Percentiles rank a stretch among this genome's conserved stretches.
Evolutionary conservation across 2,888 invertebrate species (phyloP).

Genomic region (Prosopocoilus inquinatus): DNA sequence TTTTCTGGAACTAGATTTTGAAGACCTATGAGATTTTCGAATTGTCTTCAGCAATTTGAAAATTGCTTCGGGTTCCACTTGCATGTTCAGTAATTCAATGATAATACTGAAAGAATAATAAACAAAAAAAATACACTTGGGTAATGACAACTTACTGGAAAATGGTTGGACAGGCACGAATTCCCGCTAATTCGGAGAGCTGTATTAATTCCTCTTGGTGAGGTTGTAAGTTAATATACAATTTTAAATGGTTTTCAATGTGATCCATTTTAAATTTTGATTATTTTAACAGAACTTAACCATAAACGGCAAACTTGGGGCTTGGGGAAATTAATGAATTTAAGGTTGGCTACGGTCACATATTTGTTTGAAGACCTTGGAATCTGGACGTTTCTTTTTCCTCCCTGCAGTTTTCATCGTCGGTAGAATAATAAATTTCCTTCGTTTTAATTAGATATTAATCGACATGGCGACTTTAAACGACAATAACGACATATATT

Average conservation of each 20-base stretch:
- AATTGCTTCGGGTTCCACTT: constrained; percentile 33
- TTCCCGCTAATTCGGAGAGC: constrained; percentile 35
- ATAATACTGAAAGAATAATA: constrained; percentile 30
- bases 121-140: neutral
- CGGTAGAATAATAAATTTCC: neutral
- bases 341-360: constrained; percentile 15
- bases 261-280: constrained; percentile 14
- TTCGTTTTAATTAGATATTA: neutral
- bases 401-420: constrained; percentile 3
- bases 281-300: neutral
- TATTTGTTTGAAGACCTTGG: constrained; percentile 18
- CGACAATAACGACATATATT: constrained; percentile 44
- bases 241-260: constrained; percentile 9
- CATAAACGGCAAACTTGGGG: neutral
- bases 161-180: constrained; percentile 31
- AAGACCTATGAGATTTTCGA: constrained; percentile 20
- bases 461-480: constrained; percentile 40
- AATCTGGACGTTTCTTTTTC: constrained; percentile 6
- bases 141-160: constrained; percentile 28
- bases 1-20: constrained; percentile 8
- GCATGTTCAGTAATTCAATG: constrained; percentile 35
- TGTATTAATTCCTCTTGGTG: constrained; percentile 35
- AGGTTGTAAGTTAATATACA: constrained; percentile 26
- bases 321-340: constrained; percentile 2
- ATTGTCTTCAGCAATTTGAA: constrained; percentile 32